Conservation (phyloP, 2,888 invertebrate genomes). For the Uloborus plumipes region DNA sequence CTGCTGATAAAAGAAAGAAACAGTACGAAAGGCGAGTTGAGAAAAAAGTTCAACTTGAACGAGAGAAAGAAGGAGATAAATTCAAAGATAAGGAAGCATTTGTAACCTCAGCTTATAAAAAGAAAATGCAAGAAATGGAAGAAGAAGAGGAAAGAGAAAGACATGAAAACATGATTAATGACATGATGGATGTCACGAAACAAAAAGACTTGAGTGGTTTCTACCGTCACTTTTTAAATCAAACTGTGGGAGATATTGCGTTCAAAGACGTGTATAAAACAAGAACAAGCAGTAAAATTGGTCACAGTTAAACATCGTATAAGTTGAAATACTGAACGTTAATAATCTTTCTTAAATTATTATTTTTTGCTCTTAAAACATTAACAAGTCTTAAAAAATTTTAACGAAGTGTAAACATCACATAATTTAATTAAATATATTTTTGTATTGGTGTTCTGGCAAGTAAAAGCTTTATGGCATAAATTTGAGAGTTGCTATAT, state of each 20-base stretch:
- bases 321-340: too few species aligned
- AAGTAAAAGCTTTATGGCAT: too few species aligned
- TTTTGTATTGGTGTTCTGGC: too few species aligned
- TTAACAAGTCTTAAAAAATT: too few species aligned
- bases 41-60: conserved; percentile 90
- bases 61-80: conserved; percentile 92
- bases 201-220: conserved; percentile 93
- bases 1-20: conserved; percentile 87
- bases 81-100: conserved; percentile 97
- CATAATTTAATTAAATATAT: too few species aligned
- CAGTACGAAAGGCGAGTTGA: conserved; percentile 92
- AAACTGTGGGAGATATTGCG: conserved; percentile 71
- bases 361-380: too few species aligned
- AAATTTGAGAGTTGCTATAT: too few species aligned
- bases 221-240: conserved; percentile 89
- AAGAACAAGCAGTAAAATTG: too few species aligned
- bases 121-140: conserved; percentile 91
- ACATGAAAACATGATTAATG: conserved; percentile 86
- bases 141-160: conserved; percentile 88
- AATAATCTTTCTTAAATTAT: too few species aligned
- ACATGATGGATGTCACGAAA: conserved; percentile 88
- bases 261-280: too few species aligned
- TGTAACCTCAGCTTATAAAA: conserved; percentile 92
- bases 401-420: too few species aligned
- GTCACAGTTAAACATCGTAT: too few species aligned